Evolutionary conservation across 2,113 vertebrate species (phyloP), one percentile per base, ranked within the genome.

Genomic region (Burhinus bistriatus): DNA sequence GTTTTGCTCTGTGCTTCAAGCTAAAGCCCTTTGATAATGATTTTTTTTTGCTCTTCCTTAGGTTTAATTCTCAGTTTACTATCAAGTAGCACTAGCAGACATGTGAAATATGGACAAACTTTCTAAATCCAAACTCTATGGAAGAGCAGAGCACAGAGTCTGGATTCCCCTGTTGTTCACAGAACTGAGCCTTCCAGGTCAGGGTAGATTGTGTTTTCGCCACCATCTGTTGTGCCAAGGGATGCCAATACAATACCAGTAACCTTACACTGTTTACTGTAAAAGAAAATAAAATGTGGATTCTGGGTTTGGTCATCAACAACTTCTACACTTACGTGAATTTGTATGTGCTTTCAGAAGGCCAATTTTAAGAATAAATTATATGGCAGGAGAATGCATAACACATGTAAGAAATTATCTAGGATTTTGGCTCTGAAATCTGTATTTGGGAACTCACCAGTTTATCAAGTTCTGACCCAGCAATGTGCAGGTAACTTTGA

Each of bases 151-250:
- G 59, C 77, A 75, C 12, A 12, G 44, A 83, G 75, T 58, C 47
- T 96, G 82, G 75, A 73, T 91, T 90, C 42, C 51, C 71, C 18
- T 85, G 62, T 90, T 0, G 0, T 59, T 61, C 58, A 62, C 51
- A 86, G 65, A 89, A 42, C 70, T 64, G 47, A 95, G 58, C 78
- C 70, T 70, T 86, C 68, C 73, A 80, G 89, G 79, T 82, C 84
- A 91, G 91, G 42, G 27, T 85, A 73, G 89, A 61, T 71, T 69
- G 70, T 72, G 29, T 94, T 95, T 93, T 95, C 0, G 2, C 42
- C 52, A 85, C 94, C 95, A 95, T 91, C 93, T 97, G 87, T 95
- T 94, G 62, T 96, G 62, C 75, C 58, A 76, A 29, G 65, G n/a
- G 47, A 73, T 92, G 85, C 94, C 89, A 92, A 6, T 2, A 1